Conservation (phyloP, 2,113 vertebrate species). For the Sturnus vulgaris region DNA sequence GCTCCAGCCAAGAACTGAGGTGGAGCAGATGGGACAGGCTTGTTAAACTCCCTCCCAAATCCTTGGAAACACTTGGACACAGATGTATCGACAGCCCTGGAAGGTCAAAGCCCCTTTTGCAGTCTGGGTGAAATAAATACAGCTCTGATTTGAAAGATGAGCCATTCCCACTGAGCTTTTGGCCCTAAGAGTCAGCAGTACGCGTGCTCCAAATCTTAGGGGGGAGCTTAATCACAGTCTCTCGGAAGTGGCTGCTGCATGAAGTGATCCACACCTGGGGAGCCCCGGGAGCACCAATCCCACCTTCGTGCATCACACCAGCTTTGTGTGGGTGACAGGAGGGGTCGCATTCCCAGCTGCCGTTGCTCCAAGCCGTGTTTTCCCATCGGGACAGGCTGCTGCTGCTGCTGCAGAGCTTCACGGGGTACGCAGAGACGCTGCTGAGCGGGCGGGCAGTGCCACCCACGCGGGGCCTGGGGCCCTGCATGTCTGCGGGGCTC, state of each 20-base stretch:
- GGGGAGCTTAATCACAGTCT: neutral
- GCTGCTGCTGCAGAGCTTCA: constrained; percentile 89
- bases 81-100: neutral
- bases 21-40: neutral
- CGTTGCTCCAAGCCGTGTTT: neutral
- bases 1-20: neutral
- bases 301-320: neutral
- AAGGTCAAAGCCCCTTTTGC: neutral
- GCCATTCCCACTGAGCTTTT: neutral
- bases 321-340: accelerated
- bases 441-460: constrained; percentile 34
- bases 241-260: neutral
- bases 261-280: too few relatives aligned
- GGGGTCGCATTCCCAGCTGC: accelerated
- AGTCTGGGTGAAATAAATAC: neutral
- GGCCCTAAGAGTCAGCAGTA: neutral
- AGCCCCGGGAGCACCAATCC: too few relatives aligned
- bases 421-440: constrained; percentile 69
- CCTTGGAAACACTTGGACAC: neutral
- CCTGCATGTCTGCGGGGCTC: constrained; percentile 83
- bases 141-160: neutral
- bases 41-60: neutral
- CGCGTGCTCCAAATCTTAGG: accelerated
- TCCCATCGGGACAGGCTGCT: constrained; percentile 74
- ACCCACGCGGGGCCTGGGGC: neutral